Base-by-base conservation (phyloP, 1,140 invertebrate species). In the Drosophila kurseongensis region DNA sequence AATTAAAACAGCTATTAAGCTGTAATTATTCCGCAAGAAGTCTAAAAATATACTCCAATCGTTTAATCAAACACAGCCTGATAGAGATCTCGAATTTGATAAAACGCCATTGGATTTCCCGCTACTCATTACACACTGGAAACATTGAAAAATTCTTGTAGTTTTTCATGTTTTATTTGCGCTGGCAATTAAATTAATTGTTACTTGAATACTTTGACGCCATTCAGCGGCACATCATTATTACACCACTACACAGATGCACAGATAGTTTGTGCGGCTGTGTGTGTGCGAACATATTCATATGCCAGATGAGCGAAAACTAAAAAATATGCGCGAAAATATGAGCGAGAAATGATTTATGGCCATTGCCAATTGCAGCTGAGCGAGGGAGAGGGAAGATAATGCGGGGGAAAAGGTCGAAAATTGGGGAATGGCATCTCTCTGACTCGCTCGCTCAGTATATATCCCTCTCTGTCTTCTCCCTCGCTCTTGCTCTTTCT, bases 261-360 rank as follows among this genome's bases (percentile, higher is more conserved):
- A 58, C 38, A 38, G 32, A 41, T 16, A 9, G 16, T 7, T 18
- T 32, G 14, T 14, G 12, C 10, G 32, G 8, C 12, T 29, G 55
- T 35, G 54, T 13, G 56, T 57, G 58, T 45, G 68, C 29, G 72
- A 80, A 80, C 59, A 80, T 69, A 66, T 75, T 71, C 76, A 63
- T 69, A 45, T 57, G 67, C 67, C 63, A 71, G 16, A 36, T 63
- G 76, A 79, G 59, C 79, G 68, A 71, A 71, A 80, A 85, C 81
- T 88, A 85, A 85, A 85, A 85, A 85, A 85, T 84, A 80, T 79
- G 80, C 74, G 71, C 77, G 68, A 83, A 75, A 85, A 79, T 82
- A 79, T 77, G 85, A 89, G 78, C 61, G 75, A 72, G 80, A 80
- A 80, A 90, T 90, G 85, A 90, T 90, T 90, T 90, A 90, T 90